Conservation (phyloP, 2,113 vertebrate genomes). For the Rousettus leschenaultii region DNA sequence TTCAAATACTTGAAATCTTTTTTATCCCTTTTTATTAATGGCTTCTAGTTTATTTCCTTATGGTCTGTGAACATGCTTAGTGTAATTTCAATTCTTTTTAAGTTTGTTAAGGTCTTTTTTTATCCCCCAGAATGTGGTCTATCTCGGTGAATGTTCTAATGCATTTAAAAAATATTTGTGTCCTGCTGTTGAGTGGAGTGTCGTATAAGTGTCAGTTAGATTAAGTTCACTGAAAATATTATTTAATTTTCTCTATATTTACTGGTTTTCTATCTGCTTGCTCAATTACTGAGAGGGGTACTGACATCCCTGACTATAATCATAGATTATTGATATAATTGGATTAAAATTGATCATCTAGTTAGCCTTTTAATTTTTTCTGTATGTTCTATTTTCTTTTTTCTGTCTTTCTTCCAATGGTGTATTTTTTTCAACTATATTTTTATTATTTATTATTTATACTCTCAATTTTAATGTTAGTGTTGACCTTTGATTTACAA, state of each 20-base stretch:
- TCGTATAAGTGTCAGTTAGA: background rate
- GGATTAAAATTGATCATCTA: background rate
- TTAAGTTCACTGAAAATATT: background rate
- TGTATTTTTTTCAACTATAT: background rate
- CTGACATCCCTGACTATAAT: background rate
- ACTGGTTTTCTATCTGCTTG: background rate
- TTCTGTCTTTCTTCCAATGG: background rate
- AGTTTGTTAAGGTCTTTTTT: background rate
- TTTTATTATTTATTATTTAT: background rate
- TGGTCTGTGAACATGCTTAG: background rate
- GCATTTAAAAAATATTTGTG: background rate
- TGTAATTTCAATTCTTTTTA: background rate
- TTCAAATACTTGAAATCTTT: background rate
- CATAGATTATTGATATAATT: background rate
- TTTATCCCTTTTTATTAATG: background rate
- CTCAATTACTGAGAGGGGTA: background rate
- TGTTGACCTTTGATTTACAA: background rate
- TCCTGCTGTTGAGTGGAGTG: background rate
- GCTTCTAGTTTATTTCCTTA: background rate
- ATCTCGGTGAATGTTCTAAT: background rate
- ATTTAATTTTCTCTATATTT: background rate
- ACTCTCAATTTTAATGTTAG: background rate
- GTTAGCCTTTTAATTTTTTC: background rate
- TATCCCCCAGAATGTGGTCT: background rate
- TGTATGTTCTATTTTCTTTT: background rate